Conservation (phyloP, 2,797 vertebrate species). For the Macropus fuliginosus region DNA sequence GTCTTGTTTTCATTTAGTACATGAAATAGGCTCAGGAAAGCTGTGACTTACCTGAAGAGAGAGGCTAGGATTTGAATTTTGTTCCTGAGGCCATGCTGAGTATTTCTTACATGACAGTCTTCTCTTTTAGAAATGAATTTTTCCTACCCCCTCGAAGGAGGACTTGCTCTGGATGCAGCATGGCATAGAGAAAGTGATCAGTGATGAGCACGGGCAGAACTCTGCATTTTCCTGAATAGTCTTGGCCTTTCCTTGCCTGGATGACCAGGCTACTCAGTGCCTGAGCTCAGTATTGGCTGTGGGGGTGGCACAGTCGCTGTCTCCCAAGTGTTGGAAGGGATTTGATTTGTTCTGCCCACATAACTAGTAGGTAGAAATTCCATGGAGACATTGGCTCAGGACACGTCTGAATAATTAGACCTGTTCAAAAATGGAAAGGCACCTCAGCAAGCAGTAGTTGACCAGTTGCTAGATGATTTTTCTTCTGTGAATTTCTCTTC, state of each 20-base stretch:
- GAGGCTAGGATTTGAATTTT: not conserved
- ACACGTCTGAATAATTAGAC: not conserved
- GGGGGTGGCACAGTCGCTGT: not conserved
- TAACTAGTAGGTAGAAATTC: not conserved
- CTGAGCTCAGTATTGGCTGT: not conserved
- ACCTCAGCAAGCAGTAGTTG: not conserved
- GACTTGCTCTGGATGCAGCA: not conserved
- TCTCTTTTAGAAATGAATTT: not conserved
- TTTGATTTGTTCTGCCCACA: not conserved
- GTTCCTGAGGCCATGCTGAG: not conserved
- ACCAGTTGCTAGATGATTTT: not conserved
- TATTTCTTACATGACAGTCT: not conserved
- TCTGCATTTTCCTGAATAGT: not conserved
- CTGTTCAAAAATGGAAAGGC: not conserved
- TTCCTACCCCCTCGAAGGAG: not conserved
- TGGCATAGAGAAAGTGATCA: not conserved
- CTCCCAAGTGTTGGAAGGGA: not conserved
- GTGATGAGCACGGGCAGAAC: not conserved
- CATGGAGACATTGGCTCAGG: not conserved
- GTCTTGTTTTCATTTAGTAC: not conserved
- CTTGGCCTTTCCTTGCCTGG: not conserved
- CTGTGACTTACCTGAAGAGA: not conserved
- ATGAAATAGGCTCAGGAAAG: not conserved
- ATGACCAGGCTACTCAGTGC: not conserved
- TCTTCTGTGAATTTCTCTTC: not conserved